phyloP scores from a whole-genome alignment of 2,797 vertebrate genomes.

The Crotalus adamanteus region DNA sequence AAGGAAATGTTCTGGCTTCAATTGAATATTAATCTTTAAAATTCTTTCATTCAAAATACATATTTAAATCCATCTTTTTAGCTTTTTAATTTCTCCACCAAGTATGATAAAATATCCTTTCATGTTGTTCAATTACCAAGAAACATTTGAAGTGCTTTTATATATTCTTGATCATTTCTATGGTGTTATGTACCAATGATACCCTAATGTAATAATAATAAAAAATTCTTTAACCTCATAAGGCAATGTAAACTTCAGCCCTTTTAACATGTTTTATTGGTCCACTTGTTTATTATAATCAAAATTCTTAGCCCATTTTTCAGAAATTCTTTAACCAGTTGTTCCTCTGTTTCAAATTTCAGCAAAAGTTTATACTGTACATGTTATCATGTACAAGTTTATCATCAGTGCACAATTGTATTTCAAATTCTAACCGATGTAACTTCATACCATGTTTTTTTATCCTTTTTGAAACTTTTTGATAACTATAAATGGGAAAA shows the following conservation, averaged over 20 bases:
- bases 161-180: not conserved
- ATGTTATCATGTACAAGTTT: not conserved
- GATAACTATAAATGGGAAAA: too few relatives aligned
- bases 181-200: not conserved
- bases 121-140: not conserved
- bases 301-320: not conserved
- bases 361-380: not conserved
- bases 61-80: not conserved
- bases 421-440: not conserved
- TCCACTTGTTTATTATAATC: not conserved
- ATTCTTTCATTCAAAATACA: not conserved
- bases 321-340: not conserved
- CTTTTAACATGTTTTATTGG: not conserved
- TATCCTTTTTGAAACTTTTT: not conserved
- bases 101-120: not conserved
- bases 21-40: not conserved
- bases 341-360: not conserved
- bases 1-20: not conserved
- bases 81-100: not conserved
- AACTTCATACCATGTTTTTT: not conserved
- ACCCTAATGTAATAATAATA: not conserved
- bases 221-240: not conserved
- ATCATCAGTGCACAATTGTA: not conserved
- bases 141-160: not conserved
- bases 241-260: not conserved